Percentiles rank a stretch among this genome's conserved stretches.
These are phyloP conservation scores for Noctua janthina DNA, from an alignment of 2,888 invertebrate genomes.

Conservation along the genomic window DNA sequence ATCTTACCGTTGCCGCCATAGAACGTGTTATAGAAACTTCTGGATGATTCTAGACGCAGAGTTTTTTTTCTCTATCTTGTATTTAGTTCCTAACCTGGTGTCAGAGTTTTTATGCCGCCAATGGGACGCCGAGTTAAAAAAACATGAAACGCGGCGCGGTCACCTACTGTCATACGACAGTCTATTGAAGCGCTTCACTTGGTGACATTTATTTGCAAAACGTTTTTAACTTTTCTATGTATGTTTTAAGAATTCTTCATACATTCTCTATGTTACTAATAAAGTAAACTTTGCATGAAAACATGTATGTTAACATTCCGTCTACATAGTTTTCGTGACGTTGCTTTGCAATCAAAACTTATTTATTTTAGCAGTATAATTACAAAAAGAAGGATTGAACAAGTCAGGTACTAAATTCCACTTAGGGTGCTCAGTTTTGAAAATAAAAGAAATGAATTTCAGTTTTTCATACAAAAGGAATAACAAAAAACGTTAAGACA, in stretches of 20 bases:
- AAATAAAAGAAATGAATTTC: constrained; percentile 46
- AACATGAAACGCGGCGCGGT: background rate
- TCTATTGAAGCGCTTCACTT: background rate
- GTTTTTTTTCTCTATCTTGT: too few relatives aligned
- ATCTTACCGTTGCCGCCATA: background rate
- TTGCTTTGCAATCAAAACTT: background rate
- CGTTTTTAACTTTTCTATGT: too few relatives aligned
- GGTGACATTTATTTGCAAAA: background rate
- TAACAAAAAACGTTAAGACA: constrained; percentile 32
- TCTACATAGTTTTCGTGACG: background rate
- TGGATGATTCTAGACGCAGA: too few relatives aligned
- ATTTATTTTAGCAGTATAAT: background rate
- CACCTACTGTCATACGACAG: background rate
- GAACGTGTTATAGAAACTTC: background rate
- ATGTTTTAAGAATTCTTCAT: background rate
- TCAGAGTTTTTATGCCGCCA: too few relatives aligned
- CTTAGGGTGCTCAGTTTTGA: constrained; percentile 9
- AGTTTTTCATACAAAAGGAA: constrained; percentile 15
- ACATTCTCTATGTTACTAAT: background rate
- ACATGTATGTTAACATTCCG: background rate
- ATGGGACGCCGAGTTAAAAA: too few relatives aligned
- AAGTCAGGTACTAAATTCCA: constrained; percentile 1
- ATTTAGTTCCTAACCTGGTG: too few relatives aligned
- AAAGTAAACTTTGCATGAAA: background rate
- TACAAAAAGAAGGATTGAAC: constrained; percentile 3